Conservation (phyloP, 2,888 invertebrate species). For the Cetonia aurata region DNA sequence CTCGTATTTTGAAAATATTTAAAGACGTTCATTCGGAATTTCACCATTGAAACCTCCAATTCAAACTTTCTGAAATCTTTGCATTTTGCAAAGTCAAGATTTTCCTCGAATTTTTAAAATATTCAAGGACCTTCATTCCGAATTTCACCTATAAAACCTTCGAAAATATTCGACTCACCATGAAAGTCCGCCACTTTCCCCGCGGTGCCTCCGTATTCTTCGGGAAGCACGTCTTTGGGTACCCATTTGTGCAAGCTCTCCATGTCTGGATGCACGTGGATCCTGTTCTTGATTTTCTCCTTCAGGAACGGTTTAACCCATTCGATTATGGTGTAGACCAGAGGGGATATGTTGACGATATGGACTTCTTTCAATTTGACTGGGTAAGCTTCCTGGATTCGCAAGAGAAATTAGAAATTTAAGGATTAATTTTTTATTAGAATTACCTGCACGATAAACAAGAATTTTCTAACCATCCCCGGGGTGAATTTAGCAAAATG, state of each 20-base stretch:
- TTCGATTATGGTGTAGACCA: constrained; percentile 87
- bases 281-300: constrained; percentile 87
- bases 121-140: no score
- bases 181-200: constrained; percentile 80
- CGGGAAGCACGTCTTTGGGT: constrained; percentile 83
- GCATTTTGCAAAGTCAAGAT: neutral
- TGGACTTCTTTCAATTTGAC: constrained; percentile 90
- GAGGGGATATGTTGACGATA: constrained; percentile 84
- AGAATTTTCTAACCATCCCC: constrained; percentile 84
- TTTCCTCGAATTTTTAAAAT: no score
- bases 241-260: constrained; percentile 83
- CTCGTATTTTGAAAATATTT: neutral
- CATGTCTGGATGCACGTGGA: constrained; percentile 80
- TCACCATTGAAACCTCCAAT: neutral
- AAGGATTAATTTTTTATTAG: no score
- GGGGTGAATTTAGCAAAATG: constrained; percentile 90
- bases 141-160: no score
- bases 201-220: constrained; percentile 86
- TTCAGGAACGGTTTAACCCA: constrained; percentile 90
- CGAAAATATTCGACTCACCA: constrained; percentile 67
- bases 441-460: constrained; percentile 80
- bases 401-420: neutral
- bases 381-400: constrained; percentile 84
- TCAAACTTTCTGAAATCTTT: neutral
- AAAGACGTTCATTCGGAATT: neutral